Evolutionary conservation across 2,113 vertebrate genomes (phyloP).

Genomic region (Grammomys dolichurus): DNA sequence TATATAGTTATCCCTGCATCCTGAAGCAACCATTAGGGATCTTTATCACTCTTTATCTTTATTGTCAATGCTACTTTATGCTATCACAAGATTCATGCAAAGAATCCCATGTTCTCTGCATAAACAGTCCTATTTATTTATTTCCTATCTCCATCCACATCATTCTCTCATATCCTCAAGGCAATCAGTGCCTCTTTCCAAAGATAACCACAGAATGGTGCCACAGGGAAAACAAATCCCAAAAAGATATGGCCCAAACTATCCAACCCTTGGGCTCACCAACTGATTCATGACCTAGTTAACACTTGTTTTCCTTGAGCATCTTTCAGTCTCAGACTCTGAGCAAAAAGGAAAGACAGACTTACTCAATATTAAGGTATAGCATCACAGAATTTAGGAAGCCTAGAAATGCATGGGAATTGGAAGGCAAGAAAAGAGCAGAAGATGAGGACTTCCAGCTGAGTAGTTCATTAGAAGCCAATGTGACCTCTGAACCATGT

Average conservation of each 20-base stretch:
- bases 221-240: neutral
- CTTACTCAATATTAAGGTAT: neutral
- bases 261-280: neutral
- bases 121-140: neutral
- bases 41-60: neutral
- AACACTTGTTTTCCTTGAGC: constrained; percentile 51
- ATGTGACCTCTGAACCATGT: neutral
- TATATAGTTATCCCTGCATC: neutral
- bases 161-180: neutral
- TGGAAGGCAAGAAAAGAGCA: constrained; percentile 3
- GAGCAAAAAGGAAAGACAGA: constrained; percentile 59
- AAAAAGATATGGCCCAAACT: neutral
- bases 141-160: neutral
- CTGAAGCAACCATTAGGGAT: constrained; percentile 6
- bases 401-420: neutral
- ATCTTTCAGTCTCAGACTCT: constrained; percentile 51
- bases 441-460: neutral
- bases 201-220: neutral
- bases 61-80: neutral
- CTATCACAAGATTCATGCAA: neutral
- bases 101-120: constrained; percentile 16
- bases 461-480: neutral
- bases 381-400: constrained; percentile 24
- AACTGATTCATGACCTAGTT: neutral
- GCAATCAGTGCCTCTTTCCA: constrained; percentile 28